Percentiles rank a stretch among this genome's conserved stretches.
Conservation (phyloP, 2,113 vertebrate species). For the Synodontis membranacea region DNA sequence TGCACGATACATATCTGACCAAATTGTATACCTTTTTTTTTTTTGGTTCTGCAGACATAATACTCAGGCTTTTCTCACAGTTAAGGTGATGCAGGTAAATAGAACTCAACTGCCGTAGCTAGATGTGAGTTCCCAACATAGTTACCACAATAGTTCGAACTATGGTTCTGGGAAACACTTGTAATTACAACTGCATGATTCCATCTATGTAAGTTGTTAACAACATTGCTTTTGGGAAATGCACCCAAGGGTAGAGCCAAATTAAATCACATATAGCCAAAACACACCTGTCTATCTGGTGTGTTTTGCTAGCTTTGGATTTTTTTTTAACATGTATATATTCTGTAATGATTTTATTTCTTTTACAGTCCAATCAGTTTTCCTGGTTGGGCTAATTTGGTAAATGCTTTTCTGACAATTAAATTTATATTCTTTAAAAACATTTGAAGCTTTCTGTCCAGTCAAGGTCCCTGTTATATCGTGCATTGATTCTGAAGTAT, state of each 20-base stretch:
- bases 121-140: no score
- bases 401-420: not conserved
- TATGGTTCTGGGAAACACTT: no score
- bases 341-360: not conserved
- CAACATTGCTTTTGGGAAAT: no score
- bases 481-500: no score
- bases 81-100: not conserved
- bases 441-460: not conserved
- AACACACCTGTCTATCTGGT: not conserved
- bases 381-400: not conserved
- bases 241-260: no score
- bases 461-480: no score
- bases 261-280: not conserved
- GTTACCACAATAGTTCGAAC: no score
- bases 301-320: not conserved
- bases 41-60: not conserved
- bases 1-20: not conserved
- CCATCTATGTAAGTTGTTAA: no score
- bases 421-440: conserved; percentile 1
- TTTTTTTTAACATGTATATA: not conserved
- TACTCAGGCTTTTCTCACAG: not conserved
- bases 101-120: not conserved
- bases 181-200: no score
- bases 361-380: not conserved
- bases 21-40: not conserved